Base-by-base conservation (phyloP, 2,797 vertebrate species). In the Protonibea diacanthus region DNA sequence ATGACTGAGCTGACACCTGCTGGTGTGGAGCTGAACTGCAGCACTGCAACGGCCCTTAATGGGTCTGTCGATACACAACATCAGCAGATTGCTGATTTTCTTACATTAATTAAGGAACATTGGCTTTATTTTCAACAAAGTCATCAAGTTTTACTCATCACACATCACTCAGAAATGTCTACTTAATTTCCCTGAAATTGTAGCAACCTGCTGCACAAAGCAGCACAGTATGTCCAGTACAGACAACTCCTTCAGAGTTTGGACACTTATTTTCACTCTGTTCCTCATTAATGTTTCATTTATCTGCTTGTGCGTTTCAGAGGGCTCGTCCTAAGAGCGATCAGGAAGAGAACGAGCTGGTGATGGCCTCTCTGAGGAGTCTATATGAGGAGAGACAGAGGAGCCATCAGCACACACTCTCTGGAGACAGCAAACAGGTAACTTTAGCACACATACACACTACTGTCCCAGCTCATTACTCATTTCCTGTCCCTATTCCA, bases 351-450 rank as follows among this genome's bases (percentile, higher is more conserved):
- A 99, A 99, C 76, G 97, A 99, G 85, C 63, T 97, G 63, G 87
- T 99, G 76, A 95, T 99, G 88, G 95, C 96, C 69, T 92, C 93
- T 74, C 87, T 99, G 88, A 96, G 98, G 85, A 91, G 88, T 77
- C 86, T 98, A 38, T 99, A 98, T 86, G 98, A 99, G 87, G 97
- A 97, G 83, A 97, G 95, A 76, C 98, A 99, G 88, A 97, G 94
- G 80, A 93, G 85, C 64, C 98, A 99, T 64, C 64, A 94, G 69
- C 98, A 99, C 73, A 64, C 82, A 64, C 92, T 96, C 48, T 38
- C 89, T 59, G 94, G 89, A 58, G 96, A 97, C 57, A 63, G 76
- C 66, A 98, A 97, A 85, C 96, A 94, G 95, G 98, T 98, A 91
- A 21, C 17, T 49, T 42, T 3, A 68, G 2, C 42, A 33, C 29